Evolutionary conservation across 2,888 invertebrate species (phyloP).

Genomic region (Smittia aterrima): DNA sequence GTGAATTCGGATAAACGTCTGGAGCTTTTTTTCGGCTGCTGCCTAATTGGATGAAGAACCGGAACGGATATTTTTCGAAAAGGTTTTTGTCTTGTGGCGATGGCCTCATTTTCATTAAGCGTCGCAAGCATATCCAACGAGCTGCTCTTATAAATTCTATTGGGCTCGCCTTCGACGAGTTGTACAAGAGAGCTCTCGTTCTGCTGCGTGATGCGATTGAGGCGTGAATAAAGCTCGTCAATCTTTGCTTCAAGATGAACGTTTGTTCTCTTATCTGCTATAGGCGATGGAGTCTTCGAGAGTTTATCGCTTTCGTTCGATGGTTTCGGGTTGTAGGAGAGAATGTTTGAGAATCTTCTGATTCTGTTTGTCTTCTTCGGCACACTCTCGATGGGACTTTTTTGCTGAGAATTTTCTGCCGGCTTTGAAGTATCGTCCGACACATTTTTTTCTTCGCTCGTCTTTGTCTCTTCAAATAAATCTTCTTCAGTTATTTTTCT

Average conservation of each 20-base stretch:
- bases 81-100: slow-evolving; percentile 13
- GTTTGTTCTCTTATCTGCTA: background rate
- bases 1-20: slow-evolving; percentile 55
- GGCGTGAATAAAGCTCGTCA: slow-evolving; percentile 53
- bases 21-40: slow-evolving; percentile 50
- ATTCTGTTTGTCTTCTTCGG: slow-evolving; percentile 49
- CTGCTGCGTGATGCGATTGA: slow-evolving; percentile 45
- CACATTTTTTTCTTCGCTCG: slow-evolving; percentile 9
- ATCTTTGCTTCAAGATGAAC: slow-evolving; percentile 16
- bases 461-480: background rate
- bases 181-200: background rate
- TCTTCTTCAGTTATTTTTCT: slow-evolving; percentile 51
- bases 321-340: slow-evolving; percentile 47
- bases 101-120: slow-evolving; percentile 7
- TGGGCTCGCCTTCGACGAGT: background rate
- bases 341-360: slow-evolving; percentile 53
- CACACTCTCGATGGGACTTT: background rate
- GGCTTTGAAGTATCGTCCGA: background rate
- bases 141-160: slow-evolving; percentile 46
- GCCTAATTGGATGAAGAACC: slow-evolving; percentile 3
- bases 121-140: slow-evolving; percentile 51
- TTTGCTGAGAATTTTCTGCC: background rate
- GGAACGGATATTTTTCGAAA: slow-evolving; percentile 38
- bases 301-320: background rate
- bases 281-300: background rate